A percentile compares a stretch with the other conserved stretches of the same genome.
Evolutionary conservation across 1,140 invertebrate species (phyloP).

Genomic region (Tribolium madens): DNA sequence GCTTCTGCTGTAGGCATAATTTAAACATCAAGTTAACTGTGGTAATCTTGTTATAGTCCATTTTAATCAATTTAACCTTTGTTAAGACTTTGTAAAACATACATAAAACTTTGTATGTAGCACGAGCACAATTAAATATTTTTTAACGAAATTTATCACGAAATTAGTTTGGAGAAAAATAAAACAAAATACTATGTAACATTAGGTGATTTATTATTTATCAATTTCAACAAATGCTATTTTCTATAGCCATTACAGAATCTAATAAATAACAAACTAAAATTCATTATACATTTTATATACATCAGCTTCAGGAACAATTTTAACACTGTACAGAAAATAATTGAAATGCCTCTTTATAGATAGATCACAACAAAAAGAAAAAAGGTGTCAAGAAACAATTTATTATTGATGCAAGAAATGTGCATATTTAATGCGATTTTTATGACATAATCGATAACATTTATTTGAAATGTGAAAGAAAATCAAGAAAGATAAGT

Average conservation of each 20-base stretch:
- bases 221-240: conserved; percentile 61
- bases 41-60: too few species aligned
- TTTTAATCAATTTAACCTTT: too few species aligned
- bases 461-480: conserved; percentile 30
- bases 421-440: too few species aligned
- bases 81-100: too few species aligned
- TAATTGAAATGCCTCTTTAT: conserved; percentile 55
- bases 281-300: conserved; percentile 58
- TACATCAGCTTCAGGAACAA: conserved; percentile 57
- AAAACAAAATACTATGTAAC: conserved; percentile 49
- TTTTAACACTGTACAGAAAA: conserved; percentile 59
- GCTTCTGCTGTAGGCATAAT: too few species aligned
- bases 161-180: background rate
- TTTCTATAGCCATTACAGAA: conserved; percentile 58
- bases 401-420: conserved; percentile 19
- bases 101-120: too few species aligned
- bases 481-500: conserved; percentile 10
- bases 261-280: conserved; percentile 62
- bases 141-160: too few species aligned
- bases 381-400: conserved; percentile 33
- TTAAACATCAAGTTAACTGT: too few species aligned
- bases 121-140: too few species aligned
- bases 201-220: conserved; percentile 59
- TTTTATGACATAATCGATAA: conserved; percentile 21
- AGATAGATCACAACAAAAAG: conserved; percentile 36